Evolutionary conservation across 2,888 invertebrate species (phyloP).

Genomic region (Cosmia trapezina): DNA sequence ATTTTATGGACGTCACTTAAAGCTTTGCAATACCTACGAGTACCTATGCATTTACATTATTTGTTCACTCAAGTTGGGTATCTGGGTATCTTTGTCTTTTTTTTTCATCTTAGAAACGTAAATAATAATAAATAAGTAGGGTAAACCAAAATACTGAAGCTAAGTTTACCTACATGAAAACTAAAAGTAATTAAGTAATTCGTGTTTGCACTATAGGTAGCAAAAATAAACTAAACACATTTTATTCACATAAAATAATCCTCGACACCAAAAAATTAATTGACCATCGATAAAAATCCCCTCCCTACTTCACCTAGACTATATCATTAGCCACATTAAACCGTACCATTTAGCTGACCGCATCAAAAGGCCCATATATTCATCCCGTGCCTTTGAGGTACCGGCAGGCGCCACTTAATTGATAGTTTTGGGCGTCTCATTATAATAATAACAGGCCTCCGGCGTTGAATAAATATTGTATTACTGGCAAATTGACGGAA

Average conservation of each 20-base stretch:
- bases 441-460: slow-evolving; percentile 82
- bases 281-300: slow-evolving; percentile 22
- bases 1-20: not conserved
- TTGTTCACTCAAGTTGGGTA: not conserved
- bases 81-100: no score
- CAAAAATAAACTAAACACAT: no score
- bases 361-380: slow-evolving; percentile 75
- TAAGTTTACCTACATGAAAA: not conserved
- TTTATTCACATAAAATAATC: no score
- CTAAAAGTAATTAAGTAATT: not conserved
- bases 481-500: slow-evolving; percentile 87
- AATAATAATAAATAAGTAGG: no score
- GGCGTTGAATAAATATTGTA: slow-evolving; percentile 86
- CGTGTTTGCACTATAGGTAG: no score
- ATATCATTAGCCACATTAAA: slow-evolving; percentile 67
- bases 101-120: not conserved
- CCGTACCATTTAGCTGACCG: slow-evolving; percentile 59
- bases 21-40: not conserved
- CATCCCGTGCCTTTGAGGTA: slow-evolving; percentile 71
- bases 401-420: slow-evolving; percentile 86
- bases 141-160: not conserved
- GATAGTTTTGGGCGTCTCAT: slow-evolving; percentile 83
- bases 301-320: slow-evolving; percentile 52
- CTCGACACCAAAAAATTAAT: slow-evolving; percentile 5
- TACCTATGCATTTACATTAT: not conserved